phyloP scores from a whole-genome alignment of 2,888 invertebrate species.

The Drosophila putrida region DNA sequence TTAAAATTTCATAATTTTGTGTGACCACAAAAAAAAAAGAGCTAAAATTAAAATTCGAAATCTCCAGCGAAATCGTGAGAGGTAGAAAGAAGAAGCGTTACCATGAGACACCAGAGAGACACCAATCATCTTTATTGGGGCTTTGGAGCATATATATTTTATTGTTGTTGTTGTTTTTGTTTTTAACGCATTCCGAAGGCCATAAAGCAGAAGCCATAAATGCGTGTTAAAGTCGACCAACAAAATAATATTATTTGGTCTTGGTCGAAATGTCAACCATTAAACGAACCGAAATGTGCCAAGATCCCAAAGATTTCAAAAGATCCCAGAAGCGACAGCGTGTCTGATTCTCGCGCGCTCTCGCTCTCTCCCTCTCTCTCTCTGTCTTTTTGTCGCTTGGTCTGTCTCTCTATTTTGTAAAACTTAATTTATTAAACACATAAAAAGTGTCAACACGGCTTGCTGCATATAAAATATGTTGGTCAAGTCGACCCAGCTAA shows the following conservation, averaged over 20 bases:
- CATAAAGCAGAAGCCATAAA: slow-evolving; percentile 76
- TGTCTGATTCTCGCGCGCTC: slow-evolving; percentile 29
- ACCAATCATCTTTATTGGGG: slow-evolving; percentile 73
- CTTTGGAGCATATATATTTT: slow-evolving; percentile 20
- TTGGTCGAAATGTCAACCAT: slow-evolving; percentile 66
- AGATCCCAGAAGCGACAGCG: slow-evolving; percentile 41
- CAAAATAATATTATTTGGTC: slow-evolving; percentile 43
- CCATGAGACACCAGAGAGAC: slow-evolving; percentile 52
- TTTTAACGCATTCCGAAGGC: slow-evolving; percentile 66
- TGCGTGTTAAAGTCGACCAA: slow-evolving; percentile 71
- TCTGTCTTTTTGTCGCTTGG: not conserved
- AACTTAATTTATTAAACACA: slow-evolving; percentile 79
- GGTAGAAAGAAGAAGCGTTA: slow-evolving; percentile 20
- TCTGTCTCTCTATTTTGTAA: slow-evolving; percentile 71
- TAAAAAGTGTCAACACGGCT: slow-evolving; percentile 82
- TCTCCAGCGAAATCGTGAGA: slow-evolving; percentile 8
- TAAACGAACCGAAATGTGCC: slow-evolving; percentile 55
- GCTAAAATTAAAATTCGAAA: slow-evolving; percentile 1
- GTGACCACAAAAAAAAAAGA: slow-evolving; percentile 27
- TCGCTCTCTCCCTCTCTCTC: not conserved
- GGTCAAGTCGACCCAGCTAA: slow-evolving; percentile 46
- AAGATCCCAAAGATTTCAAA: slow-evolving; percentile 10
- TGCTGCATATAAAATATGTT: slow-evolving; percentile 78
- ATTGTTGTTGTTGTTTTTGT: slow-evolving; percentile 27
- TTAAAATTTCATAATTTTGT: slow-evolving; percentile 49